A percentile compares a stretch with the other conserved stretches of the same genome.
These are phyloP conservation scores for Thaumetopoea pityocampa DNA, from an alignment of 1,140 invertebrate genomes.

Conservation along the genomic window DNA sequence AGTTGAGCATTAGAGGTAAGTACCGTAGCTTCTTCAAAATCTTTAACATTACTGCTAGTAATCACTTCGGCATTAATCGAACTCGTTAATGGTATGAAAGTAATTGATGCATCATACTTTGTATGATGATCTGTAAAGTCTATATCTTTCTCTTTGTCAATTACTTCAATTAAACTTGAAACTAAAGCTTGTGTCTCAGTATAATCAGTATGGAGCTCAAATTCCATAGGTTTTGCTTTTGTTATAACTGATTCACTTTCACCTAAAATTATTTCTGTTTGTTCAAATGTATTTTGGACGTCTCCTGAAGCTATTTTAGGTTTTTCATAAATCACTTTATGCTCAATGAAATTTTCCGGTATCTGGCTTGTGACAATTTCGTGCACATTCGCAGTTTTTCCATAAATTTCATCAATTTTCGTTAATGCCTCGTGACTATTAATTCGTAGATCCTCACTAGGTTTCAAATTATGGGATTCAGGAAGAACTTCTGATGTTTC, in stretches of 20 bases:
- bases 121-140: conserved; percentile 11
- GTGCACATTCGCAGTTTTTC: conserved; percentile 49
- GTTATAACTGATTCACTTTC: conserved; percentile 43
- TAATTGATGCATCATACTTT: conserved; percentile 31
- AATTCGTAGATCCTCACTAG: conserved; percentile 21
- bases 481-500: conserved; percentile 47
- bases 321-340: conserved; percentile 23
- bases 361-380: conserved; percentile 41
- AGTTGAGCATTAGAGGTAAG: conserved; percentile 27
- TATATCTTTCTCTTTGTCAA: conserved; percentile 49
- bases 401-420: conserved; percentile 56
- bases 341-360: conserved; percentile 29
- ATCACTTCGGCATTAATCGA: conserved; percentile 50
- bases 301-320: conserved; percentile 32
- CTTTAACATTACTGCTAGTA: conserved; percentile 23
- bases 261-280: conserved; percentile 47
- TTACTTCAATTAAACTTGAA: conserved; percentile 34
- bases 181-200: conserved; percentile 45
- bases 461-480: conserved; percentile 48
- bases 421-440: conserved; percentile 32
- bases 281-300: conserved; percentile 35
- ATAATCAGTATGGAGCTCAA: conserved; percentile 27
- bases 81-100: conserved; percentile 35
- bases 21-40: conserved; percentile 20
- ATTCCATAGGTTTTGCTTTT: conserved; percentile 17